phyloP scores from a whole-genome alignment of 2,888 invertebrate species.

The Apotomis betuletana region DNA sequence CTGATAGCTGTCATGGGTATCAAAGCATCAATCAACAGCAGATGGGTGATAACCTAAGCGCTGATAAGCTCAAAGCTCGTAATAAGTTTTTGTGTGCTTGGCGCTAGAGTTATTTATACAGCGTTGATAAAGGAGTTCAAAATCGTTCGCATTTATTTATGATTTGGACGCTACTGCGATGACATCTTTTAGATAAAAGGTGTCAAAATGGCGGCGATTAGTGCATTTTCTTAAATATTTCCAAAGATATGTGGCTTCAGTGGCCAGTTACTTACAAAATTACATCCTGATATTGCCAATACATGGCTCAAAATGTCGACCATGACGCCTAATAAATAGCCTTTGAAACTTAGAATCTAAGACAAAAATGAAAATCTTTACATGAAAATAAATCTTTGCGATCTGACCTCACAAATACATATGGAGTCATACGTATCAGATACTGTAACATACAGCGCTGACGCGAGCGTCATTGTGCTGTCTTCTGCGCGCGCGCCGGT shows the following conservation, averaged over 20 bases:
- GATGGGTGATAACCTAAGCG: constrained; percentile 12
- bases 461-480: constrained; percentile 40
- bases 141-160: background rate
- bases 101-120: constrained; percentile 17
- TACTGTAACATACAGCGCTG: background rate
- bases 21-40: constrained; percentile 22
- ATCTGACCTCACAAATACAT: background rate
- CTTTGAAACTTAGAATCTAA: too few species aligned
- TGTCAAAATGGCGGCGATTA: too few species aligned
- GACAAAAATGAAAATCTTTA: too few species aligned
- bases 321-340: too few species aligned
- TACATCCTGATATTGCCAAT: too few species aligned
- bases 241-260: too few species aligned
- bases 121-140: background rate
- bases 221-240: too few species aligned
- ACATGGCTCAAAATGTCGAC: too few species aligned
- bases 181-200: too few species aligned
- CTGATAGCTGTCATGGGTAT: constrained; percentile 24
- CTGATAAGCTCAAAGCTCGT: constrained; percentile 21
- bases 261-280: too few species aligned
- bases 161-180: too few species aligned
- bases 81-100: constrained; percentile 19
- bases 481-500: constrained; percentile 32
- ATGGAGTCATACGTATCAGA: too few species aligned
- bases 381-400: background rate